phyloP scores from a whole-genome alignment of 2,888 invertebrate species.

The Lampropteryx suffumata region DNA sequence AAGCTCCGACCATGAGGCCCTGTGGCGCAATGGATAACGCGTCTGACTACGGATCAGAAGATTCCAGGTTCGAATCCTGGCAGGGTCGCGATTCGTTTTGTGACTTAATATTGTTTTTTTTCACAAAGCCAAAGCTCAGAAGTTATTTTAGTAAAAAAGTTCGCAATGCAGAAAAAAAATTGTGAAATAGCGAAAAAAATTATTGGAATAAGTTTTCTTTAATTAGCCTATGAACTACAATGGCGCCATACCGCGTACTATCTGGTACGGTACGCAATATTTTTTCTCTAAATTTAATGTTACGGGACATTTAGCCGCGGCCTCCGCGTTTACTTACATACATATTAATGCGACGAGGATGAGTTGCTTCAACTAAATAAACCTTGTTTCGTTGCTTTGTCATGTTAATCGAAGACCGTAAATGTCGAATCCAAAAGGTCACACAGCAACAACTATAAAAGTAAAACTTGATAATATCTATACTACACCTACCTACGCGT shows the following conservation, averaged over 20 bases:
- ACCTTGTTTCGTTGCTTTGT: constrained; percentile 45
- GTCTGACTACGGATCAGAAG: constrained; percentile 89
- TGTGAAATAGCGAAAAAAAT: too few species aligned
- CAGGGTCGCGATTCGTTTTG: constrained; percentile 69
- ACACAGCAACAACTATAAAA: not conserved
- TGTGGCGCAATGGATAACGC: constrained; percentile 87
- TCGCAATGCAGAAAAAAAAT: too few species aligned
- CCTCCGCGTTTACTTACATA: constrained; percentile 44
- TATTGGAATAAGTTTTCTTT: too few species aligned
- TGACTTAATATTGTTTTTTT: constrained; percentile 13
- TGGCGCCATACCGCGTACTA: not conserved
- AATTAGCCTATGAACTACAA: too few species aligned
- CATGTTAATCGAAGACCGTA: constrained; percentile 40
- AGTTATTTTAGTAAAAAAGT: too few species aligned
- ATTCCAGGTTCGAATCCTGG: constrained; percentile 87
- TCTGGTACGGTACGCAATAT: constrained; percentile 1
- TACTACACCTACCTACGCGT: too few species aligned
- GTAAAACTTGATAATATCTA: too few species aligned
- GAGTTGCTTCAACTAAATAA: constrained; percentile 43
- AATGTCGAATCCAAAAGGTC: constrained; percentile 29
- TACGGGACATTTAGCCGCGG: constrained; percentile 28
- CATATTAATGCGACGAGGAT: constrained; percentile 48
- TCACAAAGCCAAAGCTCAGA: too few species aligned
- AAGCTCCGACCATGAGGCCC: constrained; percentile 52
- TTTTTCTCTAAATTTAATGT: constrained; percentile 26